Base-by-base conservation (phyloP, 2,888 invertebrate species). In the Cheilosia urbana region DNA sequence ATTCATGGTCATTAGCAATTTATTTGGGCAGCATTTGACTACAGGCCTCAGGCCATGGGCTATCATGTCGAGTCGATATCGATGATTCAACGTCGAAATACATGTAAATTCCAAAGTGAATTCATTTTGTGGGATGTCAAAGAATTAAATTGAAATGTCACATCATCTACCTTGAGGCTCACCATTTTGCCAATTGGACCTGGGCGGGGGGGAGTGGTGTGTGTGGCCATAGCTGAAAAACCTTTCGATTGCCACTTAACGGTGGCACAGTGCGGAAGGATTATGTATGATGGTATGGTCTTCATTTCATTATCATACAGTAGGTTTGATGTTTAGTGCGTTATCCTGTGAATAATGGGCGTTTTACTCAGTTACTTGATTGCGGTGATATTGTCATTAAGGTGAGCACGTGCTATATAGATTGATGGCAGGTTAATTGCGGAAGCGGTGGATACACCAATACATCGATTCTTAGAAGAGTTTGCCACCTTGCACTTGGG, bases 1-100 rank as follows among this genome's bases (percentile, higher is more conserved):
- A 69, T 81, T 81, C 63, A 57, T 57, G 71, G 81, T 81, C 81
- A 81, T 81, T 81, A 81, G 69, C 69, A 76, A 81, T 81, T 81
- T 76, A 81, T 65, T 81, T 63, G 30, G 69, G 40, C 27, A 47
- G 47, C 24, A n/a, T 55, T 27, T 53, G 17, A 19, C 13, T 21
- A 27, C 19, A 17, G n/a, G 17, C 62, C 34, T 19, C 19, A 17
- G n/a, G 17, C 62, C 34, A 11, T 34, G 19, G 62, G 30, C 53
- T 42, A n/a, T 45, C 30, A 62, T 40, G 34, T 7, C 47, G 19
- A 42, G 27, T 30, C n/a, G 15, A 27, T 24, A 40, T 17, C 17
- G 37, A 24, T 3, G 37, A 4, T 37, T 13, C 37, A 37, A 13
- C 37, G 55, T 30, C 30, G 13, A 37, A 13, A 13, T 37, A 37